Base-by-base conservation (phyloP, 2,888 invertebrate species). In the Apodemia mormo region DNA sequence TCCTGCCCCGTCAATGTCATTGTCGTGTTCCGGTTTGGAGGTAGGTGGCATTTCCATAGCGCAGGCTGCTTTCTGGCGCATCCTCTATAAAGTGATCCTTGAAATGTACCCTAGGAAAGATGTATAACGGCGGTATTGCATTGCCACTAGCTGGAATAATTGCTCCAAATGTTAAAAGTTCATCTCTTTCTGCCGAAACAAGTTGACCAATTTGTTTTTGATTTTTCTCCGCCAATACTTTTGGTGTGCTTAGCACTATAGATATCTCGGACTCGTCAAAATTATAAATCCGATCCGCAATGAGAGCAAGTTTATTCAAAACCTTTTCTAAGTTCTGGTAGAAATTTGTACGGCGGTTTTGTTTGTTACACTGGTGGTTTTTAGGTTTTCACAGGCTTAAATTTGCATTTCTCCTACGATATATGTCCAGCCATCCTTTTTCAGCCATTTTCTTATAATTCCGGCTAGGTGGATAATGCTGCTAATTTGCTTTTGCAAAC, bases 131-230 rank as follows among this genome's bases (percentile, higher is more conserved):
- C 14, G 81, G 81, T 40, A 83, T 79, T 6, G 79, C 77, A 69
- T 82, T 80, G 40, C 78, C 76, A 72, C 74, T 76, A 1, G 78
- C 78, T 33, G 76, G 80, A 66, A 84, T 79, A 68, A 83, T 81
- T 8, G 75, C 81, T 68, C 79, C 81, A 85, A 82, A 52, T 10
- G 85, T 85, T 1, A 86, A 80, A 6, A 82, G 76, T 69, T 82
- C 80, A n/a, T 81, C 82, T 76, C 82, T 80, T 78, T 85, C 83
- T 0, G 80, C 78, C 40, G 81, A 81, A 1, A 81, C 80, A 52
- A 52, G 52, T 12, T 52, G 52, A 12, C 52, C 52, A 12, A 52
- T 52, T 52, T 52, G 52, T 52, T 52, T 52, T 52, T 12, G 14
- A 12, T 52, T 52, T 52, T 52, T n/a, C 52, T 52, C 52, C 6